These are phyloP conservation scores for Argyra leucocephala DNA, from an alignment of 2,888 invertebrate species.

Conservation along the genomic window DNA sequence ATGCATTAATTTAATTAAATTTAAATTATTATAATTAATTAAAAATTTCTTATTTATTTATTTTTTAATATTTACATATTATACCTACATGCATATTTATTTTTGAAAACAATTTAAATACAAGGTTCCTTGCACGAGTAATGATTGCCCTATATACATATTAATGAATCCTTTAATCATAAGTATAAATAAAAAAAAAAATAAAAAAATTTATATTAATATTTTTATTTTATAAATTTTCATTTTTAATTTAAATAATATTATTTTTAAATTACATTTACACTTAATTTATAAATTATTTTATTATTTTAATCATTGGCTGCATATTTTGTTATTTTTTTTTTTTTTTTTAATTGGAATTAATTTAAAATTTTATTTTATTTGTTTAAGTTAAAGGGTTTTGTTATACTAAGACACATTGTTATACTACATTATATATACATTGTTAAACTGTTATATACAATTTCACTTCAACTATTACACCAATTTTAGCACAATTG, in stretches of 20 bases:
- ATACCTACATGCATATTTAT: neutral
- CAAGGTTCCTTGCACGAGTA: slow-evolving; percentile 43
- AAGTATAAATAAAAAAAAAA: neutral
- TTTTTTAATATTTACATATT: slow-evolving; percentile 9
- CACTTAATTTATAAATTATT: neutral
- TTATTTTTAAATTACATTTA: neutral
- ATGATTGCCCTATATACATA: slow-evolving; percentile 35
- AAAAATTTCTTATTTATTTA: slow-evolving; percentile 9
- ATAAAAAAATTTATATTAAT: neutral
- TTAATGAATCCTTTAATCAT: neutral
- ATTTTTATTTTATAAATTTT: neutral
- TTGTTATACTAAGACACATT: neutral
- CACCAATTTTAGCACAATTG: too few species aligned
- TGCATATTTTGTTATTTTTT: too few species aligned
- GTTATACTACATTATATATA: too few species aligned
- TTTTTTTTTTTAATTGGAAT: slow-evolving; percentile 6
- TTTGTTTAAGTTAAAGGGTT: slow-evolving; percentile 9
- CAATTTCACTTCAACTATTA: too few species aligned
- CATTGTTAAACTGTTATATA: too few species aligned
- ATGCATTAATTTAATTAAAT: slow-evolving; percentile 10
- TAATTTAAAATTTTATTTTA: slow-evolving; percentile 2
- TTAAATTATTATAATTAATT: slow-evolving; percentile 10
- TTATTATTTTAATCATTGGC: too few species aligned
- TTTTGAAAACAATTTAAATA: neutral
- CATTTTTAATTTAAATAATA: neutral